A percentile compares a stretch with the other conserved stretches of the same genome.
These are phyloP conservation scores for Calosoma granatense DNA, from an alignment of 1,140 invertebrate species.

Conservation along the genomic window DNA sequence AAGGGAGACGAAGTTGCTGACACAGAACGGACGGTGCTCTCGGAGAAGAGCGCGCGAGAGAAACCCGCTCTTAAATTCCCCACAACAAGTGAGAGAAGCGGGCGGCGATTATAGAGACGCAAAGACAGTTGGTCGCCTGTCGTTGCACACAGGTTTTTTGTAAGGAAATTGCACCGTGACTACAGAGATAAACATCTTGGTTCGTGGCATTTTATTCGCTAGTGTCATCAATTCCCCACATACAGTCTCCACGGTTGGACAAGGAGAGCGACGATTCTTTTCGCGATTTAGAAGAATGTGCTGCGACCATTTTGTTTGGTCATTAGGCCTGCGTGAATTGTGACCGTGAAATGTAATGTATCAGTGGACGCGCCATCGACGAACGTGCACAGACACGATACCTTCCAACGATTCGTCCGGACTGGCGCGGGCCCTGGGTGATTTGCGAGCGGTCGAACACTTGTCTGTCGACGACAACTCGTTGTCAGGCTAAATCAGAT, in stretches of 20 bases:
- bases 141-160: not conserved
- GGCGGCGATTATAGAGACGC: not conserved
- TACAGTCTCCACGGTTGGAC: too few relatives aligned
- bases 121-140: too few relatives aligned
- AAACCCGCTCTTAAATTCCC: not conserved
- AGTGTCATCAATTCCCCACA: not conserved
- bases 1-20: too few relatives aligned
- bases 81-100: not conserved
- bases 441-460: not conserved
- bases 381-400: not conserved
- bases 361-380: not conserved
- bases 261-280: too few relatives aligned
- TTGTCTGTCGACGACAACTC: not conserved
- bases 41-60: not conserved
- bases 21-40: not conserved
- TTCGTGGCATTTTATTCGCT: not conserved
- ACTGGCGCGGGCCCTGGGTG: too few relatives aligned
- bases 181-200: not conserved
- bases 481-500: not conserved
- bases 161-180: not conserved
- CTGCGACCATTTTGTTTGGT: not conserved
- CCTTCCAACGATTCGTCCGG: not conserved
- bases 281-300: not conserved
- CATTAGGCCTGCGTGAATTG: not conserved
- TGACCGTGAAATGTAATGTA: not conserved